A percentile compares a stretch with the other conserved stretches of the same genome.
Evolutionary conservation across 1,140 invertebrate species (phyloP).

Genomic region (Drosophila rufa): DNA sequence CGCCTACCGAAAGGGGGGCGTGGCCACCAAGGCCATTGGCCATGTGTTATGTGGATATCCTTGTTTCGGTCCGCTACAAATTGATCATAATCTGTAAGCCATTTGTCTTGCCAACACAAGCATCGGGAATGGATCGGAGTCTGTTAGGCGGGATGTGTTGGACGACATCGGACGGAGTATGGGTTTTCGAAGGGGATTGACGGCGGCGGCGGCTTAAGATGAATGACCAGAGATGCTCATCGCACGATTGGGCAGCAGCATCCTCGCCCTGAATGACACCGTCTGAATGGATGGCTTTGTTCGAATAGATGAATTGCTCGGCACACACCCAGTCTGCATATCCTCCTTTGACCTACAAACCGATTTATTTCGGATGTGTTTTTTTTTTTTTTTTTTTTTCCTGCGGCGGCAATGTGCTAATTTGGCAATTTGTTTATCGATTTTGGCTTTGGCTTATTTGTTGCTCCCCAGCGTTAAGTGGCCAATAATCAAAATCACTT

Average conservation of each 20-base stretch:
- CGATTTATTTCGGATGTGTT: slow-evolving; percentile 36
- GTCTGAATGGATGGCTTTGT: slow-evolving; percentile 79
- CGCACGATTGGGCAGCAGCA: slow-evolving; percentile 73
- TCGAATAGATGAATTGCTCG: slow-evolving; percentile 79
- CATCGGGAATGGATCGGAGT: slow-evolving; percentile 37
- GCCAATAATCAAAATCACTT: slow-evolving; percentile 81
- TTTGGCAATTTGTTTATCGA: slow-evolving; percentile 84
- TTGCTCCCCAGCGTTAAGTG: slow-evolving; percentile 66
- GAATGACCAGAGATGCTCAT: slow-evolving; percentile 73
- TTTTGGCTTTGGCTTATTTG: slow-evolving; percentile 62
- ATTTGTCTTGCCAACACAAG: slow-evolving; percentile 69
- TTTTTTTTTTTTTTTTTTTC: slow-evolving; percentile 28
- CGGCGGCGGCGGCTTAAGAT: slow-evolving; percentile 61
- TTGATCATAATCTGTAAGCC: slow-evolving; percentile 81
- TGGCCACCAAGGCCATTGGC: slow-evolving; percentile 59
- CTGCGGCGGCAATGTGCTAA: slow-evolving; percentile 64
- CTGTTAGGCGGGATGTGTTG: slow-evolving; percentile 17
- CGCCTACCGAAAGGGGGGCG: slow-evolving; percentile 50
- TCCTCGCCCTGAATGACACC: slow-evolving; percentile 67
- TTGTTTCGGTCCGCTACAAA: slow-evolving; percentile 66
- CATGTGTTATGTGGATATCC: slow-evolving; percentile 44
- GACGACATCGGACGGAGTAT: background rate
- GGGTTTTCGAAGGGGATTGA: slow-evolving; percentile 18
- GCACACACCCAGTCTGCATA: slow-evolving; percentile 48
- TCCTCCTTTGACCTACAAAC: slow-evolving; percentile 32